Conservation (phyloP, 2,888 invertebrate genomes). For the Orthonevra nobilis region DNA sequence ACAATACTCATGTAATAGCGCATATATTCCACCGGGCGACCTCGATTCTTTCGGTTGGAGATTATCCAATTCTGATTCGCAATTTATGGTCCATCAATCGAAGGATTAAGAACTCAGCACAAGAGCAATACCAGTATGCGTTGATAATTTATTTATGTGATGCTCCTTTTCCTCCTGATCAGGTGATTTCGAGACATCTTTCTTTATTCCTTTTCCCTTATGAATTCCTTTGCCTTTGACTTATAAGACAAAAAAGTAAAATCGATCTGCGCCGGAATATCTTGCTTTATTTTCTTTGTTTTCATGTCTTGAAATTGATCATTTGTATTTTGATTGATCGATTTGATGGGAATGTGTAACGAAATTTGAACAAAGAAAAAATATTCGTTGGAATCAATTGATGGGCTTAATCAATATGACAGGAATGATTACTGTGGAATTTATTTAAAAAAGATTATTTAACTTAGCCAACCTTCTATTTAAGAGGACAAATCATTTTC, state of each 20-base stretch:
- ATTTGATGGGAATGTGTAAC: conserved; percentile 17
- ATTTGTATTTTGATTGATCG: conserved; percentile 55
- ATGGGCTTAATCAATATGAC: conserved; percentile 23
- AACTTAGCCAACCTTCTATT: too few relatives aligned
- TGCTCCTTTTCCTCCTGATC: too few relatives aligned
- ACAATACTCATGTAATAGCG: conserved; percentile 28
- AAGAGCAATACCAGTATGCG: conserved; percentile 21
- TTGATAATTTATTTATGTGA: conserved; percentile 39
- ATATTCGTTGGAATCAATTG: conserved; percentile 13
- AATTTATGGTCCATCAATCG: conserved; percentile 55
- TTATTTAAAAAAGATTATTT: too few relatives aligned
- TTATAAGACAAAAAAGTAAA: too few relatives aligned
- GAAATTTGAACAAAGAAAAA: conserved; percentile 3
- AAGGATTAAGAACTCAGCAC: conserved; percentile 30
- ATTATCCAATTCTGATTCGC: conserved; percentile 46
- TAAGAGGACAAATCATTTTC: too few relatives aligned
- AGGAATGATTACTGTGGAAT: conserved; percentile 29
- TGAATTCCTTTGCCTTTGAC: neutral
- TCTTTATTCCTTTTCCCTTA: neutral
- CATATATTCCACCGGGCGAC: neutral
- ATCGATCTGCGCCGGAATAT: conserved; percentile 30
- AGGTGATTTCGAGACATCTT: too few relatives aligned
- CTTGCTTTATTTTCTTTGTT: neutral
- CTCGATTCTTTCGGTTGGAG: conserved; percentile 14
- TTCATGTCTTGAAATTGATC: conserved; percentile 35